These are phyloP conservation scores for Amiota minor DNA, from an alignment of 2,888 invertebrate species.

Conservation along the genomic window DNA sequence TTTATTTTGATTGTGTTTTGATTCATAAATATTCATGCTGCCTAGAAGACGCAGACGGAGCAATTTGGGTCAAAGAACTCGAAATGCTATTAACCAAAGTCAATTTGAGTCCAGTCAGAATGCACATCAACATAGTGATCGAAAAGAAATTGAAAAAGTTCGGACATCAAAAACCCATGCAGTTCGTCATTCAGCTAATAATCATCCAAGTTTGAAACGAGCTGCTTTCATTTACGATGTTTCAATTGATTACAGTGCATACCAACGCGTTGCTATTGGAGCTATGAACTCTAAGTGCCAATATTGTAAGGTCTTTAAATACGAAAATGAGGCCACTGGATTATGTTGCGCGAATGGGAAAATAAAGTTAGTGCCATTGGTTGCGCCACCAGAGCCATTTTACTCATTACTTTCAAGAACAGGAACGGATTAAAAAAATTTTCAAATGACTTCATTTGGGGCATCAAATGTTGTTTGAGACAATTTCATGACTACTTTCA, in stretches of 20 bases:
- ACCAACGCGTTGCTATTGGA: background rate
- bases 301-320: constrained; percentile 9
- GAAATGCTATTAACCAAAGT: background rate
- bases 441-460: background rate
- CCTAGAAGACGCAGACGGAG: background rate
- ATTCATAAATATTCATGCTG: background rate
- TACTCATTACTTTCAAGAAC: background rate
- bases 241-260: too few species aligned
- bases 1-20: too few species aligned
- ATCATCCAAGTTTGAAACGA: background rate
- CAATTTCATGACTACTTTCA: background rate
- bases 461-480: background rate
- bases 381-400: background rate
- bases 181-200: background rate
- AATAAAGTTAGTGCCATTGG: too few species aligned
- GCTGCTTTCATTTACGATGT: background rate
- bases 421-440: background rate
- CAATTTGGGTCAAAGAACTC: background rate
- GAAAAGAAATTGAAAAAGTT: background rate
- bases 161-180: background rate
- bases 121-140: background rate
- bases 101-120: background rate
- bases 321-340: too few species aligned
- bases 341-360: too few species aligned
- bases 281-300: constrained; percentile 30